phyloP scores from a whole-genome alignment of 2,113 vertebrate genomes.

The Bos indicus region DNA sequence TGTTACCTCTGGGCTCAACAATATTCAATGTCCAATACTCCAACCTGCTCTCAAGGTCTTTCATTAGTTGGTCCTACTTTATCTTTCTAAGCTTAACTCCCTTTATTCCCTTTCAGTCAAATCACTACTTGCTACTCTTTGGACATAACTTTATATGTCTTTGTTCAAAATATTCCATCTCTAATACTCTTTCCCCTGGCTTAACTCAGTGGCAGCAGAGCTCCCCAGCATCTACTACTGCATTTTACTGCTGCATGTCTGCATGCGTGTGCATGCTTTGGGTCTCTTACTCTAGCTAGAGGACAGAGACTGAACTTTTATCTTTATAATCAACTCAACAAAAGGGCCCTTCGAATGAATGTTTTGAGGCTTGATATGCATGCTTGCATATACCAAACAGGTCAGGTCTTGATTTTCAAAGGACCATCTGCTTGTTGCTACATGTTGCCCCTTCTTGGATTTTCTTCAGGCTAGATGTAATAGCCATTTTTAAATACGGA shows the following conservation, averaged over 20 bases:
- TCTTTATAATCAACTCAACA: constrained; percentile 18
- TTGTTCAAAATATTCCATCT: not conserved
- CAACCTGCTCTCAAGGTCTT: not conserved
- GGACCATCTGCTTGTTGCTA: not conserved
- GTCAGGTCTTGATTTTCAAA: constrained; percentile 6
- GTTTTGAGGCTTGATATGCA: not conserved
- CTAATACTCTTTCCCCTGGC: not conserved
- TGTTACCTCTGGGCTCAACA: not conserved
- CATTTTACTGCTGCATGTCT: not conserved
- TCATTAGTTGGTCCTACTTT: not conserved
- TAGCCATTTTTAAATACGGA: not conserved
- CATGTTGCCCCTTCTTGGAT: not conserved
- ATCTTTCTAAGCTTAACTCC: not conserved
- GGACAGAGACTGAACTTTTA: not conserved
- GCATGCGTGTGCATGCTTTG: not conserved
- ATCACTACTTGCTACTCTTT: not conserved
- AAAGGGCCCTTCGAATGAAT: not conserved
- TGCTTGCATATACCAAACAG: not conserved
- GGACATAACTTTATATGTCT: not conserved
- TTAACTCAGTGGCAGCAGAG: not conserved
- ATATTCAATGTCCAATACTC: not conserved
- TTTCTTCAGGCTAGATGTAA: not conserved
- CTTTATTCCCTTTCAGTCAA: constrained; percentile 8
- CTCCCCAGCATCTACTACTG: not conserved
- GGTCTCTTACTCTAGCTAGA: not conserved